These are phyloP conservation scores for Bergia sp. DNA, from an alignment of 92 coral and sea anemone genomes.

Conservation along the genomic window DNA sequence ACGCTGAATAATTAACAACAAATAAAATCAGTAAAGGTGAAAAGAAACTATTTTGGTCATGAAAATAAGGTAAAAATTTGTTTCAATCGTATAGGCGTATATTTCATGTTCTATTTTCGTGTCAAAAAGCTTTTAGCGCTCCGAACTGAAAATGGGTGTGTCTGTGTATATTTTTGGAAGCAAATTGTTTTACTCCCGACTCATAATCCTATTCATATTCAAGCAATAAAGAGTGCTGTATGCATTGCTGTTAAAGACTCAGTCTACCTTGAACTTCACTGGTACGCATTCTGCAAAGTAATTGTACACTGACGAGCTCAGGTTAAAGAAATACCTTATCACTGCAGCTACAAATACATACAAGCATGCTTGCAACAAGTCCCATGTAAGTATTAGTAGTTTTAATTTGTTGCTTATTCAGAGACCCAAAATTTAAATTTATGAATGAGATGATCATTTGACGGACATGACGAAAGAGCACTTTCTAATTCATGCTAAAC, in stretches of 20 bases:
- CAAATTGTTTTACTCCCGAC: conserved; percentile 49
- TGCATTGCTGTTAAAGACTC: conserved; percentile 27
- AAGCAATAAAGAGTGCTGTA: conserved; percentile 35
- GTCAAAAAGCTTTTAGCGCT: conserved; percentile 9
- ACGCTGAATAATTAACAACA: neutral
- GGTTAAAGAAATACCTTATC: neutral
- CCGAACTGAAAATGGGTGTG: conserved; percentile 52
- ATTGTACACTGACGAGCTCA: neutral
- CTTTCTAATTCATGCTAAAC: neutral
- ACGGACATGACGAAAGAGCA: conserved; percentile 1
- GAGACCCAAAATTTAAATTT: neutral
- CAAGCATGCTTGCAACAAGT: conserved; percentile 34
- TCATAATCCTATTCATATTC: conserved; percentile 70
- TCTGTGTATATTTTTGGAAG: conserved; percentile 55
- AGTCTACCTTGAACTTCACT: neutral
- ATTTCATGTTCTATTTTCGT: neutral
- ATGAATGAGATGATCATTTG: conserved; percentile 32
- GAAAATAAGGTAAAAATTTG: neutral
- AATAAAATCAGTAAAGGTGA: neutral
- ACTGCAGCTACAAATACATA: neutral
- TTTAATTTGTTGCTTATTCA: neutral
- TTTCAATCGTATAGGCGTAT: neutral
- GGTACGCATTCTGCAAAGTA: neutral
- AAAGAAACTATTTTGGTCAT: neutral
- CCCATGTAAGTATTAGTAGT: conserved; percentile 35